Evolutionary conservation across 2,113 vertebrate genomes (phyloP).

Genomic region (Gallinago media): DNA sequence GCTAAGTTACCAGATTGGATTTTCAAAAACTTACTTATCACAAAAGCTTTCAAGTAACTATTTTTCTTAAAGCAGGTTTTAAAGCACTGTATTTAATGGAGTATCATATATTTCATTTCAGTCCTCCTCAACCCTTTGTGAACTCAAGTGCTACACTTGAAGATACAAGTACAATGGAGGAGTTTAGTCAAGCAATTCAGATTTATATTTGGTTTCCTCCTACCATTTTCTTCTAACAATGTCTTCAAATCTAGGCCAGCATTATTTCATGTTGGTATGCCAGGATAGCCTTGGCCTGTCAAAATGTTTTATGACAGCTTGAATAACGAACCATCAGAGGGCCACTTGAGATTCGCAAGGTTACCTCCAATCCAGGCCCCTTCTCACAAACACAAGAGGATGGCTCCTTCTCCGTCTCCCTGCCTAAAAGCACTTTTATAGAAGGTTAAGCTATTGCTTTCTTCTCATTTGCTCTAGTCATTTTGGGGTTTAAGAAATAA

Average conservation of each 20-base stretch:
- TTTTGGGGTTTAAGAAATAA: slow-evolving; percentile 68
- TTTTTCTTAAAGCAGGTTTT: slow-evolving; percentile 53
- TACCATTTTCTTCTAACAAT: slow-evolving; percentile 72
- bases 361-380: slow-evolving; percentile 71
- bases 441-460: slow-evolving; percentile 72
- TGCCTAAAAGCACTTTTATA: slow-evolving; percentile 59
- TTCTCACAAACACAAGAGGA: slow-evolving; percentile 67
- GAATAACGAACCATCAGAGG: slow-evolving; percentile 78
- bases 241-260: slow-evolving; percentile 69
- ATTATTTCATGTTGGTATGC: slow-evolving; percentile 77
- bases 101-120: slow-evolving; percentile 55
- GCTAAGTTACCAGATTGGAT: slow-evolving; percentile 20
- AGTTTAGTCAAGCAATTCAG: slow-evolving; percentile 72
- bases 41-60: slow-evolving; percentile 39
- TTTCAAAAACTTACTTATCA: slow-evolving; percentile 6
- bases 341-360: slow-evolving; percentile 75
- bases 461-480: slow-evolving; percentile 52
- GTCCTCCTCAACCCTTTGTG: slow-evolving; percentile 41
- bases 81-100: slow-evolving; percentile 47
- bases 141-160: slow-evolving; percentile 57
- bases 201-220: slow-evolving; percentile 80
- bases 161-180: slow-evolving; percentile 65
- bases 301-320: slow-evolving; percentile 83
- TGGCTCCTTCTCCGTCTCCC: slow-evolving; percentile 70
- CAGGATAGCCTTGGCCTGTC: slow-evolving; percentile 77